These are phyloP conservation scores for Electrona antarctica DNA, from an alignment of 2,113 vertebrate species.

Conservation along the genomic window DNA sequence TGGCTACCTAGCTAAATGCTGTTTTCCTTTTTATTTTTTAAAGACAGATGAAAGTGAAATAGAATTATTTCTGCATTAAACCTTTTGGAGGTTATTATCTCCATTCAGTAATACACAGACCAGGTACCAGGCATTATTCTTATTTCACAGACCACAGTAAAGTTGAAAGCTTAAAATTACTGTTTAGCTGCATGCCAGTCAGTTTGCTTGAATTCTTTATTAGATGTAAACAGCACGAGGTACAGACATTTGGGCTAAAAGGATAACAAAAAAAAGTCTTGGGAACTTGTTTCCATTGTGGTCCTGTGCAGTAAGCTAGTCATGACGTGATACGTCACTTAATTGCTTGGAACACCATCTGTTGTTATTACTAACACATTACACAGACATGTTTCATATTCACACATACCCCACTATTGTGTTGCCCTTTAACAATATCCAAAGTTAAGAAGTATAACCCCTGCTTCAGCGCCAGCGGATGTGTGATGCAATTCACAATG, in stretches of 20 bases:
- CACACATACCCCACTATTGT: neutral
- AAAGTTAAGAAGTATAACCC: neutral
- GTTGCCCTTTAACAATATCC: neutral
- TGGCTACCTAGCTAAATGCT: constrained; percentile 50
- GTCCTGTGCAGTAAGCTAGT: too few relatives aligned
- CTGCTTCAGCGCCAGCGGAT: constrained; percentile 20
- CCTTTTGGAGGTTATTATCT: neutral
- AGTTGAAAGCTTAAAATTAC: neutral
- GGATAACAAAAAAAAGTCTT: too few relatives aligned
- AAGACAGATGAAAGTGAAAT: constrained; percentile 51
- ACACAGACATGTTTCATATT: too few relatives aligned
- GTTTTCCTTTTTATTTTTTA: neutral
- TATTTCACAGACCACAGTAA: neutral
- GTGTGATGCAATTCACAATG: constrained; percentile 35
- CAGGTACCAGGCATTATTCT: neutral
- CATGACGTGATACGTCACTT: neutral
- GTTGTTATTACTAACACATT: neutral
- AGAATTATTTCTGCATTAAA: neutral
- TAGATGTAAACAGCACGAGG: too few relatives aligned
- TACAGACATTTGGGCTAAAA: too few relatives aligned
- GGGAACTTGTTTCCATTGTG: too few relatives aligned
- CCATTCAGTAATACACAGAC: neutral
- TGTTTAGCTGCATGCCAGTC: neutral
- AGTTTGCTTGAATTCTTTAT: too few relatives aligned
- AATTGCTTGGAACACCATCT: neutral